Base-by-base conservation (phyloP, 2,888 invertebrate species). In the Hemithea aestivaria region DNA sequence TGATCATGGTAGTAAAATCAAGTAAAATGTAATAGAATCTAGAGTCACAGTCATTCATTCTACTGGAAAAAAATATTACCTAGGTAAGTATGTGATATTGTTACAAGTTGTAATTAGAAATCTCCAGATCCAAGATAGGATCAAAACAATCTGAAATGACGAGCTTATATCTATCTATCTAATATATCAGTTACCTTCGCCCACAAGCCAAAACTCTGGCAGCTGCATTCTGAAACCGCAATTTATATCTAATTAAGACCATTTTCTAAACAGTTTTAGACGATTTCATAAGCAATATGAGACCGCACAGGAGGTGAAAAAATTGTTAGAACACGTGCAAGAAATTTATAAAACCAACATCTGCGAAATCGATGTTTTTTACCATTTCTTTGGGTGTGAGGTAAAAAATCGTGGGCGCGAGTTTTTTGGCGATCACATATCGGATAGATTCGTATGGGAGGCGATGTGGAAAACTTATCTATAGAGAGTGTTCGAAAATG, bases 331-430 rank as follows among this genome's bases (percentile, higher is more conserved):
- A 79, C 85, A 85, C 84, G 84, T 85, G 83, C 80, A 83, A 77
- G 80, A 81, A 78, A 78, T 81, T 80, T 77, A 80, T 78, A 80
- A 79, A 82, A 80, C 72, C 73, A 81, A 84, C 85, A 87, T 87
- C 85, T 87, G 84, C 85, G 68, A 85, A 84, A 82, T 82, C 76
- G 71, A 57, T 53, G 45, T 72, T 82, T 76, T 84, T 84, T 77
- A 69, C 51, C 34, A 77, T 77, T 80, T 83, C 76, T 82, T 79
- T 77, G 48, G 68, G 56, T 58, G 58, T 45, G 33, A 35, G 35
- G 66, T 69, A 76, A 83, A 84, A 82, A 73, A 53, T 40, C 39
- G 51, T 42, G 62, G 72, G 66, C 51, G 58, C 57, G 69, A 10
- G 41, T 80, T 82, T 83, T 81, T 82, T 75, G 70, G 63, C 64